Evolutionary conservation across 2,797 vertebrate genomes (phyloP), one percentile per base, ranked within the genome.

Genomic region (Dromococcyx pavoninus): DNA sequence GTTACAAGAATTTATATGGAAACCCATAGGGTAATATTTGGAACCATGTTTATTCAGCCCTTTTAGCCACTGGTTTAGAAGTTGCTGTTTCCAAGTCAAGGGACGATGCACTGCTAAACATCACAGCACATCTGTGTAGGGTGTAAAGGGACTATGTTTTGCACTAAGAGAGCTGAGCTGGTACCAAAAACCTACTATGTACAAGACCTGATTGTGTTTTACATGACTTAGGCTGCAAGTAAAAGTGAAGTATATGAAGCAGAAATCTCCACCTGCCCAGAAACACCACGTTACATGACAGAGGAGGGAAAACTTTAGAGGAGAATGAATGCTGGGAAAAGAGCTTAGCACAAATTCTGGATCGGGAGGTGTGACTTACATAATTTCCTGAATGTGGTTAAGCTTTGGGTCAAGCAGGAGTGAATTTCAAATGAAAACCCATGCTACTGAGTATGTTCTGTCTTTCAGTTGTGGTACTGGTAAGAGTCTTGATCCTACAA

Each of bases 261-360:
- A 93, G 75, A 95, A 94, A 91, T 65, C 64, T 83, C 57, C 41
- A 94, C 69, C 72, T 92, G 62, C 62, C 58, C 89, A 95, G 75
- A 95, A 95, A 95, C n/a, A 93, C 81, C 61, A 86, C n/a, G 85
- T 86, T 58, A 87, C 67, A 92, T 35, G 51, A 93, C 85, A 86
- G 78, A 84, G 62, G 81, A 91, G 32, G 73, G 72, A 74, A 91
- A 93, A 91, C 23, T 86, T 53, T 62, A 58, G 65, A 89, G 65
- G 13, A 77, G 74, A 78, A 17, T 54, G 72, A 83, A 94, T 93
- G 64, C 85, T 4, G 70, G 94, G 91, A 93, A 96, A 92, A 83
- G 72, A 94, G 81, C 33, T 94, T 92, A 89, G 76, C 72, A 88
- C n/a, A 27, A 88, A 93, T 74, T 70, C 58, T 94, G 89, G 69